Evolutionary conservation across 2,797 vertebrate genomes (phyloP), one percentile per base, ranked within the genome.

Genomic region (Chaetophractus vellerosus): DNA sequence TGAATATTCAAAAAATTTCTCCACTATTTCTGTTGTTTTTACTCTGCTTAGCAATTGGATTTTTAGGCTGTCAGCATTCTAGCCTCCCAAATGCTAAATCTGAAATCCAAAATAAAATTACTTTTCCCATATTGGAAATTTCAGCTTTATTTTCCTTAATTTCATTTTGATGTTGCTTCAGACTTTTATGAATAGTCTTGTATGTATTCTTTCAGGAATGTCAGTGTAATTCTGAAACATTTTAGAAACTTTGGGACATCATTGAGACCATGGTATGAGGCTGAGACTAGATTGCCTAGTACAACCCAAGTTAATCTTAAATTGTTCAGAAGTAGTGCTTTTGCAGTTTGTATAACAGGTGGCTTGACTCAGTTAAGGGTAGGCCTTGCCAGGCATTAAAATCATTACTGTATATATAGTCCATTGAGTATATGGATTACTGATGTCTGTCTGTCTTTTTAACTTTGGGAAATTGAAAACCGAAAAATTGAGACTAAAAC

Each of bases 381-480:
- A 45, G 33, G 3, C 50, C 93, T 94, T 72, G 15, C 48, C 9
- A 59, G 24, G 24, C 31, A 52, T 85, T 72, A 71, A 93, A 63
- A 68, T 71, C 2, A 38, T 41, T 71, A 6, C 36, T 74, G 0
- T 71, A 2, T 28, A 21, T 71, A 2, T 28, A 21, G 8, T 48
- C 63, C 63, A 64, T 38, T 3, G 8, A 45, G 16, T 64, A 9
- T 41, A 28, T 45, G 45, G 45, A 45, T 10, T 45, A 45, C 45
- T 45, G 45, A 10, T 48, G 15, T 18, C 41, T 48, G 41, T 26
- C 45, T 74, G 26, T 75, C 48, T 50, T 31, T 16, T 63, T 76
- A 66, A 74, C 52, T 71, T 88, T 88, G 72, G 81, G 38, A 93
- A 63, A 66, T 55, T 83, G 84, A 93, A 78, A 96, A 83, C 33